Percentiles rank a stretch among this genome's conserved stretches.
phyloP scores from a whole-genome alignment of 1,140 invertebrate species.

The Metopolophium dirhodum region DNA sequence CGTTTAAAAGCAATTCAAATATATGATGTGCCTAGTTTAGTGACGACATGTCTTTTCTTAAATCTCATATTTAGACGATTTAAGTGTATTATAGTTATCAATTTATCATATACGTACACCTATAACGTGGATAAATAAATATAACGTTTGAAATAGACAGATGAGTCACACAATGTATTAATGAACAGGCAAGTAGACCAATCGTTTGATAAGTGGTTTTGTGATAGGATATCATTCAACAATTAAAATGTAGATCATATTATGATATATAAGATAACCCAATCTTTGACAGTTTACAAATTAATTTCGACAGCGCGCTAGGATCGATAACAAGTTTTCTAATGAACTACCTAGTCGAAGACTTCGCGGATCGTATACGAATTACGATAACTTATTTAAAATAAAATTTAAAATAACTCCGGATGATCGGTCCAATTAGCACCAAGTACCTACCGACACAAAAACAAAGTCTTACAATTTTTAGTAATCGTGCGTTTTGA shows the following conservation, averaged over 20 bases:
- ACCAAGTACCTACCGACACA: neutral
- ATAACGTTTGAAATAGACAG: neutral
- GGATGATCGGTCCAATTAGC: neutral
- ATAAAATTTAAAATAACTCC: neutral
- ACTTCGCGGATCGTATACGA: neutral
- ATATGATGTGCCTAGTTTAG: neutral
- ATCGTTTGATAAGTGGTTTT: neutral
- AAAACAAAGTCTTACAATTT: neutral
- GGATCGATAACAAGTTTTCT: constrained; percentile 29
- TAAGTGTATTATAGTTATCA: neutral
- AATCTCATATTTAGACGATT: neutral
- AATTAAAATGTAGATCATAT: neutral
- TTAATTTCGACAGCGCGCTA: constrained; percentile 20
- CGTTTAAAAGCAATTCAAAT: neutral
- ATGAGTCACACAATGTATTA: neutral
- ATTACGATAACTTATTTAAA: neutral
- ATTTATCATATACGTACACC: neutral
- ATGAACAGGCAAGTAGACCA: neutral
- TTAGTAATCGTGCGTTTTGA: neutral
- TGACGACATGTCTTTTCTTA: neutral
- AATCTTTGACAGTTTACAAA: constrained; percentile 19
- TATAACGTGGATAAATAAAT: neutral
- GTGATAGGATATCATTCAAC: neutral
- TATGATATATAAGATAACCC: neutral
- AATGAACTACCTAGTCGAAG: neutral